Conservation (phyloP, 2,113 vertebrate species). For the Spermophilus dauricus region DNA sequence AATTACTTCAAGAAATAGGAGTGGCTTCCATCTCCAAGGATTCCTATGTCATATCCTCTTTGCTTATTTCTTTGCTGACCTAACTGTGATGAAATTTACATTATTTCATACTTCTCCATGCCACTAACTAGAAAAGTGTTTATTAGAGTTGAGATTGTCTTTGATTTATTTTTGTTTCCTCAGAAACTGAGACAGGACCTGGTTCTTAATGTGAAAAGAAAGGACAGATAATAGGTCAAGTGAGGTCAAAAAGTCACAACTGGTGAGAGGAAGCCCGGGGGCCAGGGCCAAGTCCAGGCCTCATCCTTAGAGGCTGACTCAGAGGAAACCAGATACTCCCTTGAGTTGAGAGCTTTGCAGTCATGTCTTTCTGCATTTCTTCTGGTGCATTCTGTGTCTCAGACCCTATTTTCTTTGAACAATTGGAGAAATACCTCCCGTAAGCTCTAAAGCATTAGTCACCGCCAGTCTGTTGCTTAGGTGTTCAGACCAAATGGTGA, state of each 20-base stretch:
- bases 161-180: conserved; percentile 20
- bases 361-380: not conserved
- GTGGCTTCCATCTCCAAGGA: not conserved
- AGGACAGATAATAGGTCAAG: not conserved
- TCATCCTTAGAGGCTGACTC: not conserved
- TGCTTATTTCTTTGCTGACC: not conserved
- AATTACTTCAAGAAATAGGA: not conserved
- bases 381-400: not conserved
- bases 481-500: not conserved
- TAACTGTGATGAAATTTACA: not conserved
- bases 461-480: not conserved
- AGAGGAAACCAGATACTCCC: not conserved
- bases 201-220: not conserved
- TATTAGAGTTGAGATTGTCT: not conserved
- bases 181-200: not conserved
- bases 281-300: not conserved
- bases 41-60: not conserved
- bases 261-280: not conserved
- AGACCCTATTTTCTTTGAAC: not conserved
- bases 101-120: not conserved
- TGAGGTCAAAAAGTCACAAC: not conserved
- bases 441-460: not conserved
- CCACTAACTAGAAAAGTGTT: not conserved
- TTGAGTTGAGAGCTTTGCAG: not conserved
- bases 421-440: conserved; percentile 22